Evolutionary conservation across 2,113 vertebrate species (phyloP), one percentile per base, ranked within the genome.

Genomic region (Cavia porcellus): DNA sequence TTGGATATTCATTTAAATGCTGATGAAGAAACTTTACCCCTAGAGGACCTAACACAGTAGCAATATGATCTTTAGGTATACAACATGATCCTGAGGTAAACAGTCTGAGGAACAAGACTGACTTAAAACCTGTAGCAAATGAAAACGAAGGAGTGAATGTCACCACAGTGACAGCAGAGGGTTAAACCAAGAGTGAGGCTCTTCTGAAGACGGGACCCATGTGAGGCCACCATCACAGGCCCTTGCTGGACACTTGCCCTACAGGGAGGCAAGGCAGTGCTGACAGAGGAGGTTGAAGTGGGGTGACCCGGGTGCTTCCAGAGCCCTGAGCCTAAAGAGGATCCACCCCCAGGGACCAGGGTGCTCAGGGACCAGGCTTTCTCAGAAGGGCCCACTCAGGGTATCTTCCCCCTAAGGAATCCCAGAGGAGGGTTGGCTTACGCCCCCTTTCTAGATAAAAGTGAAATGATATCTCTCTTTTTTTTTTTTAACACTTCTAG

Each of bases 1-100:
- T 91, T 45, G 24, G 42, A 70, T 80, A 17, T 72, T 89, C 84
- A 61, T 81, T 22, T 35, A 89, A 91, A 92, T 84, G 55, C n/a
- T 93, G 79, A 38, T 52, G 91, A 50, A 68, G 5, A 35, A 14
- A 0, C n/a, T 38, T 81, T 38, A 82, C 12, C 8, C 42, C 42
- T 79, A 79, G 70, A 75, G 42, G 20, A 30, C 79, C 87, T 79
- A n/a, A 81, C 59, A 62, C 5, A 47, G 62, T 55, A 89, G n/a
- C 19, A 92, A 92, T 81, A 47, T 59, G 86, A 74, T 66, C 79
- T 47, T 22, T 24, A 47, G 15, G 4, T 17, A 15, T 47, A 52
- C 0, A 20, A 80, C 55, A 35, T 74, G 22, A 77, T 82, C 81
- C 61, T 80, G 66, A 52, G 79, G 72, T 14, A 42, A 85, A 89